Evolutionary conservation across 2,888 invertebrate genomes (phyloP).

Genomic region (Eumacrocentrus americanus): DNA sequence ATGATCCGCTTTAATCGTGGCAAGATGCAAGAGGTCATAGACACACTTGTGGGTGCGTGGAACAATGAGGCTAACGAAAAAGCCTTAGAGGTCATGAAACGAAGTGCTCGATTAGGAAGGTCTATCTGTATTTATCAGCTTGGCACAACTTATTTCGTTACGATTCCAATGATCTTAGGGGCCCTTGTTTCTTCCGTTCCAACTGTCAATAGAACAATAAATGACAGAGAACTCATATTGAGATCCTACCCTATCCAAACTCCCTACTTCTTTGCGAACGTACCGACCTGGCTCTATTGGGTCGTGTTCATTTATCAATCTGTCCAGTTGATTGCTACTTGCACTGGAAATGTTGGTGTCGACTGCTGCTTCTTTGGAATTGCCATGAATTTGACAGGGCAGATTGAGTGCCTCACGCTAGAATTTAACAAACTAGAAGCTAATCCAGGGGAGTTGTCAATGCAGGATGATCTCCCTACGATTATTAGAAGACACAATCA

Average conservation of each 20-base stretch:
- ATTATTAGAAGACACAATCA: slow-evolving; percentile 28
- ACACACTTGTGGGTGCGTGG: slow-evolving; percentile 1
- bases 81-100: neutral
- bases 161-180: neutral
- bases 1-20: neutral
- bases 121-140: slow-evolving; percentile 7
- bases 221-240: neutral
- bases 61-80: neutral
- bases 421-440: slow-evolving; percentile 23
- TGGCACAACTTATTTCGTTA: neutral
- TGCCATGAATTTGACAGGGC: slow-evolving; percentile 35
- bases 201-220: neutral
- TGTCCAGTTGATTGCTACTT: slow-evolving; percentile 10
- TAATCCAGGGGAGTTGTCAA: neutral
- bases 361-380: slow-evolving; percentile 31
- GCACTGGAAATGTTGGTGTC: slow-evolving; percentile 9
- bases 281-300: neutral
- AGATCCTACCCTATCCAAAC: neutral
- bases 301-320: slow-evolving; percentile 1
- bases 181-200: neutral
- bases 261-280: neutral
- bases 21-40: neutral
- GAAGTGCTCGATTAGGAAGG: neutral
- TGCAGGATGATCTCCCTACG: slow-evolving; percentile 6
- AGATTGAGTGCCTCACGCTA: slow-evolving; percentile 33